phyloP scores from a whole-genome alignment of 2,797 vertebrate genomes.

The Notamacropus eugenii region DNA sequence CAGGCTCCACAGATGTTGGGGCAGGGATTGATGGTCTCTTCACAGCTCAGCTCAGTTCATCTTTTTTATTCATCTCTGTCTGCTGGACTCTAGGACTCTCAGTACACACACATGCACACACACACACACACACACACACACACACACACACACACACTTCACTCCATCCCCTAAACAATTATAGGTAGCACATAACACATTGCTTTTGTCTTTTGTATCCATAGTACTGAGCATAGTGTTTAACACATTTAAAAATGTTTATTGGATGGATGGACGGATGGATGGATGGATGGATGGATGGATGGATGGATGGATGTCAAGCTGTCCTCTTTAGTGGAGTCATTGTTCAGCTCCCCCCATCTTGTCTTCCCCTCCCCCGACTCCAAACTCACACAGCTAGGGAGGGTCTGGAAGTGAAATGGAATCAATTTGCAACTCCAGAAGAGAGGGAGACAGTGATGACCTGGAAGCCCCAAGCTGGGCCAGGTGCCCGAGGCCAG shows the following conservation, averaged over 20 bases:
- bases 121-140: too few species aligned
- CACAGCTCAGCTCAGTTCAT: background rate
- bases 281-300: background rate
- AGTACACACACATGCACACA: too few species aligned
- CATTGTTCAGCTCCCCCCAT: background rate
- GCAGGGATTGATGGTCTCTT: background rate
- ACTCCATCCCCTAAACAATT: background rate
- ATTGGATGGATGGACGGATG: background rate
- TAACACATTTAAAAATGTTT: background rate
- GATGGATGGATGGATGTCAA: background rate
- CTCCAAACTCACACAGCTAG: background rate
- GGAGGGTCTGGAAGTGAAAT: conserved; percentile 8
- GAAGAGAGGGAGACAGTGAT: background rate
- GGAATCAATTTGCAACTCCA: conserved; percentile 21
- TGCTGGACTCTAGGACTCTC: background rate
- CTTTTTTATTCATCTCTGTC: background rate
- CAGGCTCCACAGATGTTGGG: background rate
- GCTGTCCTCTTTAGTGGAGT: background rate
- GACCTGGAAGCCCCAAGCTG: conserved; percentile 34
- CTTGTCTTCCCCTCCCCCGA: background rate
- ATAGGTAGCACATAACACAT: background rate
- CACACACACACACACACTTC: background rate
- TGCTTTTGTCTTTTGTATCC: background rate
- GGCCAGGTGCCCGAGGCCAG: conserved; percentile 5
- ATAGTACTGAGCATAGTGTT: background rate